phyloP scores from a whole-genome alignment of 2,113 vertebrate genomes.

The Myrmophylax atrothorax region DNA sequence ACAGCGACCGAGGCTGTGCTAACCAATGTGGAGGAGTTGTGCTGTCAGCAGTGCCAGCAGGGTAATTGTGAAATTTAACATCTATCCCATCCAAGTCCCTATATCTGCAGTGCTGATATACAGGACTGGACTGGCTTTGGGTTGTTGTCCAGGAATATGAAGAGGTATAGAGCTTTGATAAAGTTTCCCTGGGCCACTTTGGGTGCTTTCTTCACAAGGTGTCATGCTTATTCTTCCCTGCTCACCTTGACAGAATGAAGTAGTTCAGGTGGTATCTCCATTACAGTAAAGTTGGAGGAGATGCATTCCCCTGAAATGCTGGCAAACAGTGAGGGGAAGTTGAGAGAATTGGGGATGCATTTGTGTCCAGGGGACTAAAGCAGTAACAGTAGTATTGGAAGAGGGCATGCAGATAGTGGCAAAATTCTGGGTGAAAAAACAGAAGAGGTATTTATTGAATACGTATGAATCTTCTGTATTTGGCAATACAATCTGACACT shows the following conservation, averaged over 20 bases:
- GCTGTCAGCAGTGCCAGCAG: background rate
- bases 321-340: background rate
- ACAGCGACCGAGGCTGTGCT: background rate
- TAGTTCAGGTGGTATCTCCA: background rate
- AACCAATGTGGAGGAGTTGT: background rate
- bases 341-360: background rate
- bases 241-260: background rate
- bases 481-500: background rate
- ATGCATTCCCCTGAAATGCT: background rate
- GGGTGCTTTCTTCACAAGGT: background rate
- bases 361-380: background rate
- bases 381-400: background rate
- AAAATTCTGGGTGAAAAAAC: background rate
- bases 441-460: background rate
- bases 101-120: background rate
- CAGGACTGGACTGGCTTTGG: background rate
- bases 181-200: background rate
- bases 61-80: background rate
- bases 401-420: background rate
- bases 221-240: background rate
- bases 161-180: background rate
- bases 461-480: background rate
- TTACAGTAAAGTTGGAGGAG: background rate
- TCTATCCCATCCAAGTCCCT: background rate
- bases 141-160: background rate